A percentile compares a stretch with the other conserved stretches of the same genome.
Evolutionary conservation across 2,888 invertebrate genomes (phyloP).

Genomic region (Ceramica pisi): DNA sequence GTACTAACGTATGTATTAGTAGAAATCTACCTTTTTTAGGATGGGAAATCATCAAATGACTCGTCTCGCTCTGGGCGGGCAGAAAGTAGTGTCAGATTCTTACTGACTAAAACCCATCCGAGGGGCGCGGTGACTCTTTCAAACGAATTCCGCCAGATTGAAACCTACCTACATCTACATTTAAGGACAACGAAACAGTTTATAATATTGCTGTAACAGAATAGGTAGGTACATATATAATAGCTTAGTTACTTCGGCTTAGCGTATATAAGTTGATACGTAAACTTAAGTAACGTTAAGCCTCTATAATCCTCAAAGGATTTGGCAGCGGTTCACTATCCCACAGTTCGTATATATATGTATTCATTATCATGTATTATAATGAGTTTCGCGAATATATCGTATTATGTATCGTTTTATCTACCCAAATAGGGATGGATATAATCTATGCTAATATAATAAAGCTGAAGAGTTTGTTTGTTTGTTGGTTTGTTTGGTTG

Average conservation of each 20-base stretch:
- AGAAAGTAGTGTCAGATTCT: too few species aligned
- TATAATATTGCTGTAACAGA: not conserved
- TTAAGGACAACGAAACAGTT: not conserved
- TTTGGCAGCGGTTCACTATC: slow-evolving; percentile 32
- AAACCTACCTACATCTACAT: not conserved
- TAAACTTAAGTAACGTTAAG: slow-evolving; percentile 31
- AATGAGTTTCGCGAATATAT: not conserved
- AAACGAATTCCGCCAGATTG: not conserved
- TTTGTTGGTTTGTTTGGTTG: too few species aligned
- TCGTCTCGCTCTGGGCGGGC: too few species aligned
- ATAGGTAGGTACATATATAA: not conserved
- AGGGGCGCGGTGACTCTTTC: too few species aligned
- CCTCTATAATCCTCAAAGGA: slow-evolving; percentile 47
- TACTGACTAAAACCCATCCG: too few species aligned
- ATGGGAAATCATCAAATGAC: too few species aligned
- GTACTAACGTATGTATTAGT: not conserved
- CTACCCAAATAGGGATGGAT: not conserved
- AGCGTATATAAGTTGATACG: not conserved
- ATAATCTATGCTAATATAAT: too few species aligned
- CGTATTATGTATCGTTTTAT: not conserved
- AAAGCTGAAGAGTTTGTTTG: too few species aligned
- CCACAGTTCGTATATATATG: slow-evolving; percentile 6
- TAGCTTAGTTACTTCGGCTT: slow-evolving; percentile 19
- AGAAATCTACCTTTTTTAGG: not conserved
- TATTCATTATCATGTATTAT: slow-evolving; percentile 3